Percentiles rank a stretch among this genome's conserved stretches.
Evolutionary conservation across 1,140 invertebrate genomes (phyloP).

Genomic region (Phthorimaea operculella): DNA sequence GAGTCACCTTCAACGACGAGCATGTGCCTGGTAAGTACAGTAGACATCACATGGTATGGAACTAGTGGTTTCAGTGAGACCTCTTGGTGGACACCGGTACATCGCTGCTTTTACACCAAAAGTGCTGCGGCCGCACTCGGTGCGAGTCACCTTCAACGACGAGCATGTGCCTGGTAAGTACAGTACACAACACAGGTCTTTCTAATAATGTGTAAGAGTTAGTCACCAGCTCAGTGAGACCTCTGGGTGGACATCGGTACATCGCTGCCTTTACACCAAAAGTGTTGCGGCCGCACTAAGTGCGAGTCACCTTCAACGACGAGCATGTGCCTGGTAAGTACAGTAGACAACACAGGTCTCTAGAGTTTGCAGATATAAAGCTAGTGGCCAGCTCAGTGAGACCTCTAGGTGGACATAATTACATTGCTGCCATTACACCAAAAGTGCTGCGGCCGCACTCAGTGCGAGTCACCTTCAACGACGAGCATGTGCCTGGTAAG

Average conservation of each 20-base stretch:
- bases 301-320: conserved; percentile 97
- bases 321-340: conserved; percentile 90
- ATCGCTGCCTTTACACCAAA: conserved; percentile 93
- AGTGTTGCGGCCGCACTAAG: conserved; percentile 83
- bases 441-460: conserved; percentile 85
- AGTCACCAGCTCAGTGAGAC: conserved; percentile 93
- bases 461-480: conserved; percentile 97
- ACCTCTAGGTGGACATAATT: conserved; percentile 90
- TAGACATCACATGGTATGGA: too few relatives aligned
- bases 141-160: conserved; percentile 97
- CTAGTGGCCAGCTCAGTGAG: conserved; percentile 94
- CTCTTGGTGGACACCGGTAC: conserved; percentile 90
- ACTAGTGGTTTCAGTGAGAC: conserved; percentile 90
- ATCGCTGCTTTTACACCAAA: conserved; percentile 93
- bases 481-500: conserved; percentile 91
- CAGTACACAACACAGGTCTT: too few relatives aligned
- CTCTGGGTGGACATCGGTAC: conserved; percentile 90
- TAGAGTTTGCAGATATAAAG: too few relatives aligned
- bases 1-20: conserved; percentile 97
- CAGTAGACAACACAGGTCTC: too few relatives aligned
- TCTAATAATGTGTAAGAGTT: too few relatives aligned
- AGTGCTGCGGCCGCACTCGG: conserved; percentile 83
- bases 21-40: conserved; percentile 86
- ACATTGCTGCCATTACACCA: conserved; percentile 91
- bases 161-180: conserved; percentile 90